Evolutionary conservation across 2,888 invertebrate species (phyloP).

Genomic region (Baronia brevicornis): DNA sequence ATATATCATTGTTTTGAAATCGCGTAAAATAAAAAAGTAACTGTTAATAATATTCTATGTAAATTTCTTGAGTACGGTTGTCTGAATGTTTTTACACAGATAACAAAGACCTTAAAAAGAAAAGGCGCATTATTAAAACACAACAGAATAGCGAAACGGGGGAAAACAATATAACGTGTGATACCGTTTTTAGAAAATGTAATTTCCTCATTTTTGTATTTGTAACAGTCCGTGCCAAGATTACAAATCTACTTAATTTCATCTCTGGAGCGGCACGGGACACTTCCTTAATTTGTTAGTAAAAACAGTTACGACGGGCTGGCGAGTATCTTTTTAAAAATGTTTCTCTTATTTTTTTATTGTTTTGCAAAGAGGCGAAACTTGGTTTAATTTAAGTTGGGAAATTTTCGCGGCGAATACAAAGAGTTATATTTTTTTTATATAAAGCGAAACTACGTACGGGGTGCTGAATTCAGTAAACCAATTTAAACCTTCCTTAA

Average conservation of each 20-base stretch:
- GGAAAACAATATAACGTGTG: slow-evolving; percentile 5
- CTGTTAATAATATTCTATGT: no score
- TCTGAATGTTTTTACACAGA: no score
- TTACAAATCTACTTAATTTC: slow-evolving; percentile 17
- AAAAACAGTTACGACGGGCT: slow-evolving; percentile 17
- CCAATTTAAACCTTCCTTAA: slow-evolving; percentile 2
- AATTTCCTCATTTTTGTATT: slow-evolving; percentile 12
- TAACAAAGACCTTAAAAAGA: no score
- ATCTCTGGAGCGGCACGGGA: slow-evolving; percentile 8
- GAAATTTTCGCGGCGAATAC: slow-evolving; percentile 10
- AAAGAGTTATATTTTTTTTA: slow-evolving; percentile 10
- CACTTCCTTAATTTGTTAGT: slow-evolving; percentile 18
- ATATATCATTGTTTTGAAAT: no score
- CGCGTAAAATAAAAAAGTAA: no score
- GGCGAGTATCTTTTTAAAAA: slow-evolving; percentile 15
- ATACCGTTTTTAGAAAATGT: slow-evolving; percentile 9
- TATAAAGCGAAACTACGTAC: slow-evolving; percentile 3
- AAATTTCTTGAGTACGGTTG: no score
- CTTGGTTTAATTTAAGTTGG: slow-evolving; percentile 16
- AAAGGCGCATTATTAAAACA: not conserved
- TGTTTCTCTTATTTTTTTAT: slow-evolving; percentile 18
- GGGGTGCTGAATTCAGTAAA: not conserved
- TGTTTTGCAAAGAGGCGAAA: slow-evolving; percentile 14
- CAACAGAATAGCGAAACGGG: slow-evolving; percentile 4
- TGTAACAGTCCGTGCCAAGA: slow-evolving; percentile 12